Conservation (phyloP, 2,113 vertebrate genomes). For the Sinocyclocheilus anshuiensis region DNA sequence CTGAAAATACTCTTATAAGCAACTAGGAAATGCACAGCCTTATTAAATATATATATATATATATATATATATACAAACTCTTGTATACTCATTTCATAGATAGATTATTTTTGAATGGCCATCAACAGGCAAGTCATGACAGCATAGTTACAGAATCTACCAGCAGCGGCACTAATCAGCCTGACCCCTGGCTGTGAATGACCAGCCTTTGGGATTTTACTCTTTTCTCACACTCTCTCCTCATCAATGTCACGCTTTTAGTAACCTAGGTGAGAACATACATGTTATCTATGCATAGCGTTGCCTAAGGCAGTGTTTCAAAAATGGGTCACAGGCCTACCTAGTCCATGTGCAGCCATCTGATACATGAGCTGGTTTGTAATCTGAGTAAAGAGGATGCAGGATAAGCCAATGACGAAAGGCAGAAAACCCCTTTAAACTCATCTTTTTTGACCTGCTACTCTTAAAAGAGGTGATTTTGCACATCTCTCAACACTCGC, state of each 20-base stretch:
- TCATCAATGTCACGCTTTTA: conserved; percentile 56
- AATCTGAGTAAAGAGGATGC: background rate
- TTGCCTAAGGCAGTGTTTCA: conserved; percentile 63
- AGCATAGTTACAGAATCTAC: background rate
- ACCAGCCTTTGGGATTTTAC: background rate
- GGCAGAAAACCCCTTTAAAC: conserved; percentile 1
- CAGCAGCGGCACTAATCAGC: background rate
- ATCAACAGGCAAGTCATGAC: background rate
- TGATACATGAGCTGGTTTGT: background rate
- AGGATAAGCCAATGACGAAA: background rate
- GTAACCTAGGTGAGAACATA: conserved; percentile 43
- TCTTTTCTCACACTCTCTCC: background rate
- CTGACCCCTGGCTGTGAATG: background rate
- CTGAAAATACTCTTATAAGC: background rate
- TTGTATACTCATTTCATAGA: too few relatives aligned
- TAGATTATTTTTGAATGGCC: background rate
- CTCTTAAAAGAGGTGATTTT: conserved; percentile 4
- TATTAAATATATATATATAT: background rate
- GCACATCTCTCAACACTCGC: background rate
- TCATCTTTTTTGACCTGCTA: background rate
- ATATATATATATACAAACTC: too few relatives aligned
- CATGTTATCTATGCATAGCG: conserved; percentile 55
- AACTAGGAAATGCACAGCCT: background rate
- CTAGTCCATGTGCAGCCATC: conserved; percentile 21
- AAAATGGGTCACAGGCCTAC: conserved; percentile 62